Conservation (phyloP, 2,113 vertebrate genomes). For the Pampusana beccarii region DNA sequence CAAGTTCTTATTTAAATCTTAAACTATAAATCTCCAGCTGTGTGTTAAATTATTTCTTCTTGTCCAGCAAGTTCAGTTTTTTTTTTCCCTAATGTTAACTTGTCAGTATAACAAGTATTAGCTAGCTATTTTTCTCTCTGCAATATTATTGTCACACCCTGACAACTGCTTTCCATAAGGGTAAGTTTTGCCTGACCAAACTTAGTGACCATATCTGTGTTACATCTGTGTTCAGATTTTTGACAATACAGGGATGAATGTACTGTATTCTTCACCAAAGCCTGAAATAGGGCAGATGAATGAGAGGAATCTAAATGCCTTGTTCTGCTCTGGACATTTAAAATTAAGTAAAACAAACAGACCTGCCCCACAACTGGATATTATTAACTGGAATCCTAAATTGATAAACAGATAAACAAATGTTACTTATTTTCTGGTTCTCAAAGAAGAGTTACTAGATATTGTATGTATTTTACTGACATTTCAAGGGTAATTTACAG, state of each 20-base stretch:
- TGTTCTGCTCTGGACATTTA: neutral
- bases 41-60: neutral
- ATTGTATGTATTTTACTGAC: neutral
- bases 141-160: neutral
- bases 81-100: neutral
- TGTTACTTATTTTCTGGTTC: neutral
- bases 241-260: neutral
- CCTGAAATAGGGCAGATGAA: neutral
- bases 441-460: neutral
- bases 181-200: neutral
- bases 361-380: neutral
- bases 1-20: constrained; percentile 44
- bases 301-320: neutral
- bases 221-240: neutral
- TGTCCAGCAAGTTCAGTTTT: constrained; percentile 2
- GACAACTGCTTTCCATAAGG: neutral
- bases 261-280: neutral
- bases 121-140: neutral
- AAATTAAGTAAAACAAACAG: neutral
- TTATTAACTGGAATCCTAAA: neutral
- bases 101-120: neutral
- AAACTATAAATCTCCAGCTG: constrained; percentile 2
- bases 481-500: neutral
- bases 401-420: neutral
- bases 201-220: neutral